Percentiles rank a stretch among this genome's conserved stretches.
Evolutionary conservation across 2,797 vertebrate species (phyloP).

Genomic region (Huso huso): DNA sequence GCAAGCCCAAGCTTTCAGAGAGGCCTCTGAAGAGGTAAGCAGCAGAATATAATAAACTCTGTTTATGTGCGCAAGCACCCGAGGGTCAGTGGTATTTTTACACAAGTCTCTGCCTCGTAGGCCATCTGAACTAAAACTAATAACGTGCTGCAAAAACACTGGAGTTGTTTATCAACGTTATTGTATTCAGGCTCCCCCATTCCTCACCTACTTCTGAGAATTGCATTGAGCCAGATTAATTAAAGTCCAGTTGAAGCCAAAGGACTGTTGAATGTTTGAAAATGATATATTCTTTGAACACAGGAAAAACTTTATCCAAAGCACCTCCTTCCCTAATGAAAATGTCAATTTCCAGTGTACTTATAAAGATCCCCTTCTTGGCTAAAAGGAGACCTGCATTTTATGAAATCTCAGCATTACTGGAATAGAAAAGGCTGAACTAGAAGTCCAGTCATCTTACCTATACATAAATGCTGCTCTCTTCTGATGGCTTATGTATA

Average conservation of each 20-base stretch:
- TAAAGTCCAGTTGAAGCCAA: not conserved
- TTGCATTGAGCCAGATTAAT: slow-evolving; percentile 1
- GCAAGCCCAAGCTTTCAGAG: slow-evolving; percentile 83
- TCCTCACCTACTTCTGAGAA: too few species aligned
- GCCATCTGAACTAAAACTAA: slow-evolving; percentile 3
- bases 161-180: slow-evolving; percentile 17
- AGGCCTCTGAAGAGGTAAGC: slow-evolving; percentile 86
- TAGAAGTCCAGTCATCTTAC: too few species aligned
- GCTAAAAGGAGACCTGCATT: too few species aligned
- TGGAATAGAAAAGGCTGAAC: too few species aligned
- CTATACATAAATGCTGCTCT: too few species aligned
- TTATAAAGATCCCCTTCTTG: too few species aligned
- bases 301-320: not conserved
- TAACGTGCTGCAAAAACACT: not conserved
- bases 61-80: slow-evolving; percentile 34
- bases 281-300: not conserved
- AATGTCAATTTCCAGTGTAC: too few species aligned
- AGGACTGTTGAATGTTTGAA: not conserved
- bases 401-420: too few species aligned
- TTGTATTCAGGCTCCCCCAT: slow-evolving; percentile 4
- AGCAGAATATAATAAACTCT: slow-evolving; percentile 50
- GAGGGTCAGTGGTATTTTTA: slow-evolving; percentile 5
- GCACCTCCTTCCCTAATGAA: too few species aligned
- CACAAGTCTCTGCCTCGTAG: slow-evolving; percentile 1
- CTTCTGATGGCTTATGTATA: too few species aligned